Conservation (phyloP, 2,888 invertebrate genomes). For the Meliscaeva auricollis region DNA sequence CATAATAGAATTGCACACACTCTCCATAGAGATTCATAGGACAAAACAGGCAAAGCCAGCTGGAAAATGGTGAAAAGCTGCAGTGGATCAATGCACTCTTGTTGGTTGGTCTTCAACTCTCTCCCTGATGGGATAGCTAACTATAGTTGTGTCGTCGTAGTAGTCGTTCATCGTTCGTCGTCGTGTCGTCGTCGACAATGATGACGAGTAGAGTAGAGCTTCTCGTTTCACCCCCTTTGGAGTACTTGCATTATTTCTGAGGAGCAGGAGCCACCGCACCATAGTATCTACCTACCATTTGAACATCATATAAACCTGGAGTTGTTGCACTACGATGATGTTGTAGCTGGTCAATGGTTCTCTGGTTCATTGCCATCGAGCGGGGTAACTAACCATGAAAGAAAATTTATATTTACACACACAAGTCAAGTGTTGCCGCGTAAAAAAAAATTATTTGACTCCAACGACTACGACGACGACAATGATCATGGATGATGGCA, state of each 20-base stretch:
- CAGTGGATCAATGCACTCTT: slow-evolving; percentile 75
- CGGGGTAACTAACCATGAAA: slow-evolving; percentile 83
- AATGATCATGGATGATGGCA: slow-evolving; percentile 75
- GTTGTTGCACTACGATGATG: slow-evolving; percentile 57
- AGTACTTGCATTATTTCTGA: neutral
- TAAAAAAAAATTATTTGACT: slow-evolving; percentile 44
- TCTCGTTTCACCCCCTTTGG: slow-evolving; percentile 4
- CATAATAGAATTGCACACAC: slow-evolving; percentile 47
- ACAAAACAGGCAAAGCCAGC: slow-evolving; percentile 60
- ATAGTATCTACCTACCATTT: neutral
- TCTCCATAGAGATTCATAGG: neutral
- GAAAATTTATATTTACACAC: slow-evolving; percentile 67
- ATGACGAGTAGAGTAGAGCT: slow-evolving; percentile 25
- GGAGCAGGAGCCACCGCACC: neutral
- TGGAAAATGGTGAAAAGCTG: slow-evolving; percentile 69
- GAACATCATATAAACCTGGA: slow-evolving; percentile 54
- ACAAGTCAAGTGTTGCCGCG: slow-evolving; percentile 67
- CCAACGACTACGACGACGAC: slow-evolving; percentile 63
- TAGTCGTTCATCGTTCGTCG: slow-evolving; percentile 19
- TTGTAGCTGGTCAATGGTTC: slow-evolving; percentile 83
- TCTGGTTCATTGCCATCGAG: slow-evolving; percentile 84
- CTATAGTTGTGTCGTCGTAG: neutral
- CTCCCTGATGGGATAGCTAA: slow-evolving; percentile 37
- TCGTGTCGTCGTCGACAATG: slow-evolving; percentile 26
- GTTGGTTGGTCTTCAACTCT: slow-evolving; percentile 72